Evolutionary conservation across 1,140 invertebrate genomes (phyloP).

Genomic region (Formica exsecta): DNA sequence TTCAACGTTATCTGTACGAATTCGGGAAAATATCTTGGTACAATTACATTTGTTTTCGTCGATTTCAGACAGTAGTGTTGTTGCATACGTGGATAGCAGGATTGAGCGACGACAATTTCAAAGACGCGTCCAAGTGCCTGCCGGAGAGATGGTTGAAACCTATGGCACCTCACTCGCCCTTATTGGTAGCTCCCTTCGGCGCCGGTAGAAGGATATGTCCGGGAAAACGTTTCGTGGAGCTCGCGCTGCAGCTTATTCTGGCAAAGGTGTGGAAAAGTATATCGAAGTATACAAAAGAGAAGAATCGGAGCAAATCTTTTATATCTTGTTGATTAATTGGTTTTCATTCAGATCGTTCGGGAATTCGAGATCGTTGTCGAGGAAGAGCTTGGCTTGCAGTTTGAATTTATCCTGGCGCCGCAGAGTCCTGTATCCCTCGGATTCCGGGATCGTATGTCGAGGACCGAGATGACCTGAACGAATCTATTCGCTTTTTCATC

Average conservation of each 20-base stretch:
- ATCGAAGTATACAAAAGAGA: constrained; percentile 10
- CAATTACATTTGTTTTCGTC: constrained; percentile 1
- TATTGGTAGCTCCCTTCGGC: constrained; percentile 95
- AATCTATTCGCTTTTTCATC: constrained; percentile 19
- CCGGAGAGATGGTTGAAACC: constrained; percentile 94
- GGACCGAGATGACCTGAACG: constrained; percentile 62
- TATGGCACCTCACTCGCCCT: constrained; percentile 86
- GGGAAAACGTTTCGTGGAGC: constrained; percentile 93
- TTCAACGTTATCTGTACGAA: not conserved
- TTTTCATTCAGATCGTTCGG: constrained; percentile 88
- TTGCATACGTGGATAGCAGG: constrained; percentile 95
- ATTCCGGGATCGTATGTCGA: constrained; percentile 87
- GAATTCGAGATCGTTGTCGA: constrained; percentile 90
- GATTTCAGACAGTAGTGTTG: constrained; percentile 92
- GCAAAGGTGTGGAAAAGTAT: constrained; percentile 88
- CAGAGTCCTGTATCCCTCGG: constrained; percentile 90
- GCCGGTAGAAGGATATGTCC: constrained; percentile 93
- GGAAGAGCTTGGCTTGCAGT: constrained; percentile 90
- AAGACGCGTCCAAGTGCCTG: constrained; percentile 90
- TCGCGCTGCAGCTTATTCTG: constrained; percentile 91
- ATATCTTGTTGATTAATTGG: not conserved
- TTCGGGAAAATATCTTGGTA: not conserved
- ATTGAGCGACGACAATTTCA: constrained; percentile 92
- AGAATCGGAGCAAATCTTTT: not conserved
- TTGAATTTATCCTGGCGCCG: constrained; percentile 92